phyloP scores from a whole-genome alignment of 2,113 vertebrate species.

The Anolis sagrei region DNA sequence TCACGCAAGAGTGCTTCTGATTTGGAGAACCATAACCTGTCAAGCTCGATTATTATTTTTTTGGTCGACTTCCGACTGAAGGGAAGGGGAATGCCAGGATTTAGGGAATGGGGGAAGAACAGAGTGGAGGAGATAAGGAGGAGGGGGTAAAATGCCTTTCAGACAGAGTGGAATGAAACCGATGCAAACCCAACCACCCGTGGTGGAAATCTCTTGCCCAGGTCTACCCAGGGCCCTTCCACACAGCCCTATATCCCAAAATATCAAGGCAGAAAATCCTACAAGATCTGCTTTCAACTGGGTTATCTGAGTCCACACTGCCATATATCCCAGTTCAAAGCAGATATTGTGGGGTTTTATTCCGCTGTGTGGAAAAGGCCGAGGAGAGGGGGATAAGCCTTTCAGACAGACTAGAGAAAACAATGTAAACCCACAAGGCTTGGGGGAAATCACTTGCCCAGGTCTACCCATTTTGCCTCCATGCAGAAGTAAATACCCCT shows the following conservation, averaged over 20 bases:
- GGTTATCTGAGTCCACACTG: too few species aligned
- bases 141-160: too few species aligned
- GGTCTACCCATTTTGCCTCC: constrained; percentile 54
- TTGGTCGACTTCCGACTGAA: constrained; percentile 18
- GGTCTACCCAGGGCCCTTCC: too few species aligned
- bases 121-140: background rate
- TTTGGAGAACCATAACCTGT: constrained; percentile 43
- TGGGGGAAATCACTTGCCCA: constrained; percentile 57
- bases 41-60: background rate
- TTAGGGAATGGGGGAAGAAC: background rate
- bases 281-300: too few species aligned
- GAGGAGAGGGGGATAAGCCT: background rate
- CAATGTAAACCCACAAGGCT: constrained; percentile 42
- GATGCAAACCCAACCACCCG: constrained; percentile 39
- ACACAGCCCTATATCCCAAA: too few species aligned
- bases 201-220: constrained; percentile 59
- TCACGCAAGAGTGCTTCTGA: constrained; percentile 37
- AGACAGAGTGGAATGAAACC: constrained; percentile 46
- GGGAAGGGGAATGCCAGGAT: background rate
- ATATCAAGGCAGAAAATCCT: too few species aligned
- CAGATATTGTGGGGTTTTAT: too few species aligned
- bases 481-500: constrained; percentile 62
- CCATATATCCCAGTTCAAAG: too few species aligned
- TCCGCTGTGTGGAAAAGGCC: background rate
- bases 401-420: constrained; percentile 44